A percentile compares a stretch with the other conserved stretches of the same genome.
phyloP scores from a whole-genome alignment of 2,113 vertebrate species.

The Meriones unguiculatus region DNA sequence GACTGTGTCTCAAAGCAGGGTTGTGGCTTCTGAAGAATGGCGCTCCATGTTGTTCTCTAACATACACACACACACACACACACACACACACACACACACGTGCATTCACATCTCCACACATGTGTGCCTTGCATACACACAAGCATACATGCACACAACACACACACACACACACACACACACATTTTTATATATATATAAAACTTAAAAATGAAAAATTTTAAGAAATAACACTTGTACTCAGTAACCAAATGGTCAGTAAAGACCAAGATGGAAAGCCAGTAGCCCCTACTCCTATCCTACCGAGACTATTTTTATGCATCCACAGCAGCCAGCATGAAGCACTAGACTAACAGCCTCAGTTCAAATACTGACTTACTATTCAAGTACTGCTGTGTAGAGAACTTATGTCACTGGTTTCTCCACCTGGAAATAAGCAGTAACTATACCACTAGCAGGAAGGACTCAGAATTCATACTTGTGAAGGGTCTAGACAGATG shows the following conservation, averaged over 20 bases:
- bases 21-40: neutral
- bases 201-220: neutral
- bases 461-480: neutral
- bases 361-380: neutral
- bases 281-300: fast-evolving
- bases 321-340: neutral
- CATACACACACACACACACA: neutral
- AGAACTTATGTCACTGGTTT: neutral
- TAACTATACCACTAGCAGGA: neutral
- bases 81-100: neutral
- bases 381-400: neutral
- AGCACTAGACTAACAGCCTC: neutral
- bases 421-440: neutral
- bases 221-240: neutral
- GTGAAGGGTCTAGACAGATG: neutral
- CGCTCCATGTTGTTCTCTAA: no score
- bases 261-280: neutral
- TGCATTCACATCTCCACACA: no score
- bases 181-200: neutral
- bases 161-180: neutral
- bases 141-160: neutral
- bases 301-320: neutral
- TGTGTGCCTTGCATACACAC: no score
- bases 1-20: neutral
- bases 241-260: neutral